Conservation (phyloP, 2,797 vertebrate species). For the Anableps anableps region DNA sequence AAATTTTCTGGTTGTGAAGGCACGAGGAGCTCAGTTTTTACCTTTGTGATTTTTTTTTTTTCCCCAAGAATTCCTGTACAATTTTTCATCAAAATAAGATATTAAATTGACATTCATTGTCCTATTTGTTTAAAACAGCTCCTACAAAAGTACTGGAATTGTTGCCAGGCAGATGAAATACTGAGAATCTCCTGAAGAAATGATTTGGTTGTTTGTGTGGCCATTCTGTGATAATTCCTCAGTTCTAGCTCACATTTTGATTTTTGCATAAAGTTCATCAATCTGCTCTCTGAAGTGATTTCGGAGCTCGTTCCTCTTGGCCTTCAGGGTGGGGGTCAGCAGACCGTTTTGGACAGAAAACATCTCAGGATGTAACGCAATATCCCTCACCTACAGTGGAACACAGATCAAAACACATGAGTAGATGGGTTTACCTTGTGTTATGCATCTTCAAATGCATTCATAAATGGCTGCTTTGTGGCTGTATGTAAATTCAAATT, state of each 20-base stretch:
- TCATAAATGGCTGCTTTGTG: no score
- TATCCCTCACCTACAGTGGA: conserved; percentile 87
- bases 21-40: conserved; percentile 23
- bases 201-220: conserved; percentile 34
- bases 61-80: neutral
- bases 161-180: conserved; percentile 18
- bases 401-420: neutral
- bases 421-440: neutral
- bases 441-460: neutral
- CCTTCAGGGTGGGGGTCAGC: conserved; percentile 95
- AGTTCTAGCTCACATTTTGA: conserved; percentile 84
- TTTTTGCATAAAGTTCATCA: conserved; percentile 90
- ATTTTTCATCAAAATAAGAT: conserved; percentile 3
- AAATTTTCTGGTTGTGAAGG: conserved; percentile 42
- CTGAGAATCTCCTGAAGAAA: neutral
- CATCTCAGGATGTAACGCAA: conserved; percentile 87
- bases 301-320: conserved; percentile 89
- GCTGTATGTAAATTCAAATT: neutral
- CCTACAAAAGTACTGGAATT: neutral
- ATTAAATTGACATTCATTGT: conserved; percentile 9
- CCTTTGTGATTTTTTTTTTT: conserved; percentile 11
- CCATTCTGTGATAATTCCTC: neutral
- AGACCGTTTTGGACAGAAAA: conserved; percentile 94
- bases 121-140: conserved; percentile 8
- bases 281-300: conserved; percentile 88